Evolutionary conservation across 2,113 vertebrate genomes (phyloP), one percentile per base, ranked within the genome.

Genomic region (Engraulis encrasicolus): DNA sequence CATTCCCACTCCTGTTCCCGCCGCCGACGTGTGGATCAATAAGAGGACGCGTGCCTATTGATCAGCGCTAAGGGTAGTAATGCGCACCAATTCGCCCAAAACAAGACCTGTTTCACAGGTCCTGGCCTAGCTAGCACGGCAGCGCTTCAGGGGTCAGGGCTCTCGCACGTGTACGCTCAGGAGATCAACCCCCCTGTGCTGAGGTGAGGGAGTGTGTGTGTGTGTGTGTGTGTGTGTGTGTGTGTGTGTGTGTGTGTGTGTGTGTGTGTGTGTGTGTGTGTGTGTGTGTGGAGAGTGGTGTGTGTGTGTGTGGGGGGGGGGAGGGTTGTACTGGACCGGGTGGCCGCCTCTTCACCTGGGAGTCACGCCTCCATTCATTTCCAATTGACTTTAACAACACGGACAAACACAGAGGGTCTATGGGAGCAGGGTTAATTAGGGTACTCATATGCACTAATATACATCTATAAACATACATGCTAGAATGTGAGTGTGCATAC

Each of bases 71-170:
- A 87, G 86, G 84, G 84, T 86, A 78, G 85, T 83, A 86, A 86
- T 85, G 83, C 87, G 85, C 85, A 87, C 85, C 88, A 88, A 90
- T 88, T 87, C 87, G 78, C 84, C 89, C 89, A 90, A 88, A 88
- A 90, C 87, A 87, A 90, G 87, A 82, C 82, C 87, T 84, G 83
- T 85, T 82, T 61, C 58, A 71, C 54, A 83, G 82, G 85, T 88
- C 85, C 77, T 54, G 79, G 87, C 82, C 82, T 85, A 78, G 81
- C 82, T 85, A 78, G 81, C 54, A 82, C 82, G 78, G 84, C 38
- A 85, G 79, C 74, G 58, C 86, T 84, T 78, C 66, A 84, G 81
- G 83, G 86, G 82, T 86, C 84, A 87, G 81, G 84, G 66, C 7
- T 31, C 12, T 86, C 87, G 87, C 87, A 86, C 86, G n/a, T n/a